Conservation (phyloP, 2,888 invertebrate genomes). For the Melinaea menophilus region DNA sequence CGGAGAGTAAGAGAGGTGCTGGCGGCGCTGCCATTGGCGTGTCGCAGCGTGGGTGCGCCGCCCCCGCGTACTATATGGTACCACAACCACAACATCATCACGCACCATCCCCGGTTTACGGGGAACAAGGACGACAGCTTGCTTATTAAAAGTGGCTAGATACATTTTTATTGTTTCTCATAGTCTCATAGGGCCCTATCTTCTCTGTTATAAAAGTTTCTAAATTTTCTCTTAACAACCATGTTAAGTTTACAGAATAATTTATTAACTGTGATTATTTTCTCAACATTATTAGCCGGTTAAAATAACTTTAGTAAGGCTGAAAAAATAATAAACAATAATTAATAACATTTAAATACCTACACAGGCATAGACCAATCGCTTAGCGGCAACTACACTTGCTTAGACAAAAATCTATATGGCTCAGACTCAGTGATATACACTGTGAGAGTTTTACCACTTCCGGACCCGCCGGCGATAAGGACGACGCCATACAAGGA, state of each 20-base stretch:
- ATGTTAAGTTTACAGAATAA: not conserved
- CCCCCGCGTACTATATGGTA: conserved; percentile 75
- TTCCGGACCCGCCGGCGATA: conserved; percentile 83
- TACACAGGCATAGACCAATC: conserved; percentile 82
- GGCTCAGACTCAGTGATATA: conserved; percentile 91
- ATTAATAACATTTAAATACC: not conserved
- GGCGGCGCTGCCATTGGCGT: conserved; percentile 60
- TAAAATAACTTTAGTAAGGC: too few species aligned
- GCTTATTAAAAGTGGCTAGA: conserved; percentile 64
- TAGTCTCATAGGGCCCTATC: not conserved
- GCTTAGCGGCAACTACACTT: conserved; percentile 87
- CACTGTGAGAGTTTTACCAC: conserved; percentile 84
- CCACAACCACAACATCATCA: conserved; percentile 73
- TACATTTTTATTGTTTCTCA: not conserved
- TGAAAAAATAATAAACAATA: not conserved
- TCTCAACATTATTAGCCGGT: not conserved
- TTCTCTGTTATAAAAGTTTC: too few species aligned
- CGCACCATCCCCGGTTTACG: conserved; percentile 70
- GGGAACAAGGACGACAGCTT: conserved; percentile 68
- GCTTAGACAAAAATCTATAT: conserved; percentile 88
- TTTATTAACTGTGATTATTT: not conserved
- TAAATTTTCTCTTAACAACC: too few species aligned
- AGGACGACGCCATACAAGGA: conserved; percentile 74
- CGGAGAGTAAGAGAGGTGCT: conserved; percentile 70
- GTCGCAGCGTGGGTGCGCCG: conserved; percentile 66